Conservation (phyloP, 2,797 vertebrate species). For the Pangasius larnaudii region DNA sequence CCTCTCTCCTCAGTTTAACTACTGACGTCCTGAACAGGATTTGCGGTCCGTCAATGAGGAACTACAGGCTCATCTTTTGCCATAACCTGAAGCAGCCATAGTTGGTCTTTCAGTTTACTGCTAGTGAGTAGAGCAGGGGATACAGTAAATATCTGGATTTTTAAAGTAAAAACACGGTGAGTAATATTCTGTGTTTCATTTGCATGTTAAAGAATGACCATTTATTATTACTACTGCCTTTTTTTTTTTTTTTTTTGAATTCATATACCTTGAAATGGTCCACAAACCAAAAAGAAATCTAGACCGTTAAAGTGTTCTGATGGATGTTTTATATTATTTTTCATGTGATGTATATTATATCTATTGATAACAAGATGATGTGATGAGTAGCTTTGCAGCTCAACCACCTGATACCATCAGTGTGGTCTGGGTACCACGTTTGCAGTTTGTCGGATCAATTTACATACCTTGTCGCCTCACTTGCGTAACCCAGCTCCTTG, state of each 20-base stretch:
- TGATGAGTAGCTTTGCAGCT: not conserved
- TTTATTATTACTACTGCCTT: not conserved
- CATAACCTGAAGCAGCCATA: constrained; percentile 99
- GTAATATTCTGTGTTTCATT: constrained; percentile 50
- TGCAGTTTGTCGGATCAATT: not conserved
- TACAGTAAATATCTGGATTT: constrained; percentile 84
- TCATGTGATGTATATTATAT: not conserved
- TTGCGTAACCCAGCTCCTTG: not conserved
- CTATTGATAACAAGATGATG: not conserved
- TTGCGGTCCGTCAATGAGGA: constrained; percentile 99
- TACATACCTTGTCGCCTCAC: not conserved
- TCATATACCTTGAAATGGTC: not conserved
- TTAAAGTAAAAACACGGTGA: constrained; percentile 92
- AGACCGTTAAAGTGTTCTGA: not conserved
- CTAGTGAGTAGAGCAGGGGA: constrained; percentile 89
- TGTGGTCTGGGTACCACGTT: not conserved
- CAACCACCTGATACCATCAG: constrained; percentile 47
- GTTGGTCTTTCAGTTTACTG: constrained; percentile 91
- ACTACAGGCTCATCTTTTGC: constrained; percentile 99
- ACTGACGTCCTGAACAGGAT: constrained; percentile 96
- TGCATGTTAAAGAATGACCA: not conserved
- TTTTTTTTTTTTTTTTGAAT: not conserved
- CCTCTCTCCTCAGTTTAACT: constrained; percentile 77
- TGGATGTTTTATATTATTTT: constrained; percentile 7
- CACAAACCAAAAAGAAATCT: not conserved